phyloP scores from a whole-genome alignment of 2,113 vertebrate species.

The Sakesphorus luctuosus region DNA sequence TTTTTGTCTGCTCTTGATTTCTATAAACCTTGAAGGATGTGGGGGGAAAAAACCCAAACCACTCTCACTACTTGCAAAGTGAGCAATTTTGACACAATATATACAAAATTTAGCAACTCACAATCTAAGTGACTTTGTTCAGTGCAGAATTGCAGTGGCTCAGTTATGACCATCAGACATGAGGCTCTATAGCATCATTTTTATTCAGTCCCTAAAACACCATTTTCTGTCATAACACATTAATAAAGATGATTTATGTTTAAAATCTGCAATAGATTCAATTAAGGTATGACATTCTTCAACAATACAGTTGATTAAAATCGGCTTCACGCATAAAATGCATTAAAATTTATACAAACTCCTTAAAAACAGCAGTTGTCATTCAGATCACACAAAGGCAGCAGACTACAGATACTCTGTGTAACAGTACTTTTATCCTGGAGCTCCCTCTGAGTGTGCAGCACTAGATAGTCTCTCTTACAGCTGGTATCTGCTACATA shows the following conservation, averaged over 20 bases:
- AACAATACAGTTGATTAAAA: constrained; percentile 46
- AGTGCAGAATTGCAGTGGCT: background rate
- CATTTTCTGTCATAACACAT: constrained; percentile 4
- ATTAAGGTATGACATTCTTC: constrained; percentile 15
- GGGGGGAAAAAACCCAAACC: background rate
- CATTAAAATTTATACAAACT: constrained; percentile 55
- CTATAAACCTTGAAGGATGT: background rate
- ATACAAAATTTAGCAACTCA: background rate
- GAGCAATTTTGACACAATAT: background rate
- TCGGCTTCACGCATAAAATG: constrained; percentile 21
- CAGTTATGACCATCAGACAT: background rate
- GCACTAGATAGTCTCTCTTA: background rate
- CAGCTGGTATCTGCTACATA: background rate
- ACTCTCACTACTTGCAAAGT: background rate
- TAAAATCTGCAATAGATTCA: constrained; percentile 65
- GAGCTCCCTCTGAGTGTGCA: background rate
- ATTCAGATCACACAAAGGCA: constrained; percentile 29
- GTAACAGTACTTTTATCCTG: constrained; percentile 31
- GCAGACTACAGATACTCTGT: constrained; percentile 48
- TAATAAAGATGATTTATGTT: constrained; percentile 60
- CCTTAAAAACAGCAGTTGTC: constrained; percentile 77
- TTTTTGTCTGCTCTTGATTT: background rate
- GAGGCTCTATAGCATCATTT: background rate
- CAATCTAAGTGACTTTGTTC: background rate
- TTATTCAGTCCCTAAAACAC: constrained; percentile 43